Base-by-base conservation (phyloP, 2,797 vertebrate genomes). In the Phrynocephalus forsythii region DNA sequence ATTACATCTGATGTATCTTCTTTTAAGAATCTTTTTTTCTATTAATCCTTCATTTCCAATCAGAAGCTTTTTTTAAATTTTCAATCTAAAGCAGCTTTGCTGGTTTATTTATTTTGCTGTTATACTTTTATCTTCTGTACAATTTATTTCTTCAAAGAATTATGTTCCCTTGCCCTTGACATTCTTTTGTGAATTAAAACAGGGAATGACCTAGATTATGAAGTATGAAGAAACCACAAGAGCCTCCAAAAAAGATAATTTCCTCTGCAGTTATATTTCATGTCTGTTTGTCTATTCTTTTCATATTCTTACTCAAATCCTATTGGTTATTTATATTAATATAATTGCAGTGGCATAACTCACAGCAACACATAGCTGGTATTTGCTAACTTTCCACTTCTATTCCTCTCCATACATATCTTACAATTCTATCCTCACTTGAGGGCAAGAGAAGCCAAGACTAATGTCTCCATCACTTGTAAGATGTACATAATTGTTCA, bases 11-110 rank as follows among this genome's bases (percentile, higher is more conserved):
- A 89, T 90, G 75, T 38, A 50, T 92, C 88, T 92, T 95, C 87
- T 94, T 94, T 95, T 88, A 18, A 1, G 90, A 93, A 87, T 88
- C 89, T 6, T 80, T 50, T 60, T 87, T 90, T 91, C 84, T 91
- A 93, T 92, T 96, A 96, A 96, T 96, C 91, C 86, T 66, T 93
- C 87, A 87, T 89, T 86, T 90, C 87, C 95, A 96, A 96, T 94
- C 87, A 94, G 87, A 94, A 95, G 91, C 79, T 60, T 88, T 93
- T 93, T 93, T 87, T 91, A 81, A 82, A 82, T 79, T 88, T 91
- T 92, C 87, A 78, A 1, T 22, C 85, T 86, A 93, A 94, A 95
- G 91, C 92, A 95, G 94, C 95, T 95, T 96, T 96, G 91, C 84
- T 93, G 88, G 16, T 86, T 95, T 94, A 89, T 90, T 92, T 86